These are phyloP conservation scores for Lucinisca nassula DNA, from an alignment of 2,888 invertebrate genomes.

Conservation along the genomic window DNA sequence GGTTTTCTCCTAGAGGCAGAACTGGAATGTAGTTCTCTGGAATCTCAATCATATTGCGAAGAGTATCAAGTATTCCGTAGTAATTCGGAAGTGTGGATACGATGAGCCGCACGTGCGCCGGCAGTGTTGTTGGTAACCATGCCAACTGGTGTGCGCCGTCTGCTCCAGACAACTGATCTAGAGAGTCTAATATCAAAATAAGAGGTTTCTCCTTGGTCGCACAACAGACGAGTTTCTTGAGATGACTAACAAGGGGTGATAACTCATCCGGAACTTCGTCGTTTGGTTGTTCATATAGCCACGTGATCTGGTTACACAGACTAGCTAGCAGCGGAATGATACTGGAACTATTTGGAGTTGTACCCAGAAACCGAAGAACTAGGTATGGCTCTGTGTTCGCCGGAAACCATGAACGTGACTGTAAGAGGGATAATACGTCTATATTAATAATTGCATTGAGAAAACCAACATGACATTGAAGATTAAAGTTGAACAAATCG, in stretches of 20 bases:
- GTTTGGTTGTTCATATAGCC: conserved; percentile 80
- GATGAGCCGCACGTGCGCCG: conserved; percentile 96
- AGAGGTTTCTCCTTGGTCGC: conserved; percentile 91
- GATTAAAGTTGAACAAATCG: no score
- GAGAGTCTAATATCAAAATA: conserved; percentile 97
- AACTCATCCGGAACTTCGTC: conserved; percentile 98
- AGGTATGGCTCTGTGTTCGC: conserved; percentile 91
- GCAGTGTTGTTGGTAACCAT: conserved; percentile 97
- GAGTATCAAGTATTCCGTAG: conserved; percentile 81
- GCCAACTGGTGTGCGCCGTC: conserved; percentile 98
- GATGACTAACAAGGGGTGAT: conserved; percentile 98
- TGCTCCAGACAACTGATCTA: conserved; percentile 98
- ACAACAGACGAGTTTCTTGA: conserved; percentile 95
- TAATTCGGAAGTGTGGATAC: conserved; percentile 90
- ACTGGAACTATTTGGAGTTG: conserved; percentile 98
- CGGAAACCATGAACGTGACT: conserved; percentile 75
- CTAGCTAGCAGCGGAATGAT: conserved; percentile 97
- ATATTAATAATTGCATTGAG: no score
- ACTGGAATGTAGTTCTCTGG: conserved; percentile 82
- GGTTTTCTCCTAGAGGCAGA: conserved; percentile 93
- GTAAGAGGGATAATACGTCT: conserved; percentile 20
- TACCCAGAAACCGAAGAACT: conserved; percentile 97
- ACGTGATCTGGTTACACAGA: conserved; percentile 97
- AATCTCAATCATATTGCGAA: conserved; percentile 80
- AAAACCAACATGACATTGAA: no score